Evolutionary conservation across 2,113 vertebrate genomes (phyloP), one percentile per base, ranked within the genome.

Genomic region (Heterochromis multidens): DNA sequence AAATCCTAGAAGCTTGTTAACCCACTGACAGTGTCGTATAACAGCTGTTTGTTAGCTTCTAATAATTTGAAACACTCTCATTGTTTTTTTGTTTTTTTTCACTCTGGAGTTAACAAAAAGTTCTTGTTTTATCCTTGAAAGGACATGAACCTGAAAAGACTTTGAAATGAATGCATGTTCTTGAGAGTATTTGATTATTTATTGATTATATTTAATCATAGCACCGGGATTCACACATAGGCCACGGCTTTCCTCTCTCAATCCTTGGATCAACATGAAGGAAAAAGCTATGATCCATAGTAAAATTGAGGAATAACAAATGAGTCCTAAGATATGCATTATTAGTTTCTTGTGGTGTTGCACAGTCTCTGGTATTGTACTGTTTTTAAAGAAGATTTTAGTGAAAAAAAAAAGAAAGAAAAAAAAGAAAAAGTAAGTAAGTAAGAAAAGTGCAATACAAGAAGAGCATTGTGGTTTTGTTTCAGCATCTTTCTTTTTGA

Each of bases 121-220:
- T 57, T 77, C 31, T 74, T 72, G 40, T 72, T 63, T 37, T 52
- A 17, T 49, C 70, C 58, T 84, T 81, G 4, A 80, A 82, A 83
- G 65, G 82, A 89, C 54, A 65, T 1, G 1, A 67, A 83, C 67
- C 40, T 43, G 25, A 79, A 65, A 87, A 31, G 3, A 65, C 63
- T 31, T 81, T 37, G 23, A 80, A 85, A 87, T 56, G 2, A 52
- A 83, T 29, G 17, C 46, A 12, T 56, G 78, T 58, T 88, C 79
- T 79, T 88, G 59, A 79, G 79, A 35, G 61, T 57, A 59, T 46
- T 83, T 91, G 65, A 89, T 86, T 92, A 90, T 92, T 92, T 89
- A 92, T 91, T 91, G 65, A 85, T 72, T 29, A 29, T 49, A 49
- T 29, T 72, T 72, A 84, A 84, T 84, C 14, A 52, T 52, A 16